Evolutionary conservation across 2,113 vertebrate species (phyloP), one percentile per base, ranked within the genome.

Genomic region (Phyllopteryx taeniolatus): DNA sequence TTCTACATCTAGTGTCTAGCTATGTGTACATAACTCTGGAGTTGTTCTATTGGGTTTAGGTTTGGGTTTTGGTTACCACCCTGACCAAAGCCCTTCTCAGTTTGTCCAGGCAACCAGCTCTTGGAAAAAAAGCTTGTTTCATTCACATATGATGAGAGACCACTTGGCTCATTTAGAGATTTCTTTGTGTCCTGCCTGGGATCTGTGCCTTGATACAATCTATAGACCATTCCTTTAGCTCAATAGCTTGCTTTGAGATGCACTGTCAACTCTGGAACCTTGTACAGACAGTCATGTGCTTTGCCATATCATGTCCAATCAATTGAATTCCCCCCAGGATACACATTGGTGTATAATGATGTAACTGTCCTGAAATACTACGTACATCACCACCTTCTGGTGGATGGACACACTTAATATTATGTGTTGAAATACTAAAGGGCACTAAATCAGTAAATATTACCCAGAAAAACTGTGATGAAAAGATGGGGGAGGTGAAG

Each of bases 401-500:
- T 54, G 8, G 53, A 54, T n/a, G 6, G 19, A 54, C 20, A 56
- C n/a, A 56, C 53, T 20, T 1, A 4, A 20, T 7, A n/a, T 4
- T 20, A 43, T 20, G 43, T 73, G 61, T 72, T 65, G 42, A 73
- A 71, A 71, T 43, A 47, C n/a, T 53, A 67, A 84, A 53, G 27
- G 57, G 70, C 76, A 75, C 77, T 84, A 78, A 67, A 65, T 59
- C 47, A 67, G 39, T 31, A 85, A 87, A 79, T 83, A 84, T 86
- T 85, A 51, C 69, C 73, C 54, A 67, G 7, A 65, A 10, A 75
- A 47, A 44, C 47, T 14, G 75, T 63, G 44, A 74, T 65, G 71
- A 74, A 78, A 64, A 56, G 5, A 56, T 35, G 68, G 65, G 71
- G 72, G 79, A 71, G 81, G 73, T 72, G 51, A 62, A 78, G 72